Conservation (phyloP, 2,888 invertebrate genomes). For the Aleiodes leptofemur region DNA sequence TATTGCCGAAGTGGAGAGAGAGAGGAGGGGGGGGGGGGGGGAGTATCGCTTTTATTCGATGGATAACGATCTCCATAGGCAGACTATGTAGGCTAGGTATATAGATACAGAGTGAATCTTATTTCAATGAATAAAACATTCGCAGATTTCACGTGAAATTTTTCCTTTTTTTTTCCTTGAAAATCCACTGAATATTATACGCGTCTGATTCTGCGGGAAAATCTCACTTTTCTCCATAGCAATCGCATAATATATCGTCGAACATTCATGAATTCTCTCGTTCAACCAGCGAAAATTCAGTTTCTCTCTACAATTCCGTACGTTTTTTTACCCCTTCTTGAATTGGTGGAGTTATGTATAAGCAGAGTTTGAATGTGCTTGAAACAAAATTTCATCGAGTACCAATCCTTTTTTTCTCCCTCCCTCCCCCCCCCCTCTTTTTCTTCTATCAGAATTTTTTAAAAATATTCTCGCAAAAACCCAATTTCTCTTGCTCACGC, state of each 20-base stretch:
- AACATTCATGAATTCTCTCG: slow-evolving; percentile 34
- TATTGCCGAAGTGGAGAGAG: slow-evolving; percentile 48
- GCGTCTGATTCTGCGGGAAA: slow-evolving; percentile 13
- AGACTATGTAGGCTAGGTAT: slow-evolving; percentile 3
- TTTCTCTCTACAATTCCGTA: slow-evolving; percentile 26
- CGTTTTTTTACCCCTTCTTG: not conserved
- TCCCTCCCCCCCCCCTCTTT: not conserved
- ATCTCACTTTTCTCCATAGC: slow-evolving; percentile 22
- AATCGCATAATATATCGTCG: slow-evolving; percentile 40
- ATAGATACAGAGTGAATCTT: slow-evolving; percentile 8
- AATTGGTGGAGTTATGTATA: not conserved
- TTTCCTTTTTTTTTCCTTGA: not conserved
- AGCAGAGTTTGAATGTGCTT: not conserved
- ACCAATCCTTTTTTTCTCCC: not conserved
- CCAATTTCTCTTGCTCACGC: slow-evolving; percentile 15
- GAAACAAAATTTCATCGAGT: slow-evolving; percentile 30
- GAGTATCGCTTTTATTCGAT: slow-evolving; percentile 23
- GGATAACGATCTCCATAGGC: slow-evolving; percentile 60
- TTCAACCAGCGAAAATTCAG: slow-evolving; percentile 29
- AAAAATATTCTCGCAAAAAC: slow-evolving; percentile 16
- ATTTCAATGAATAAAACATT: slow-evolving; percentile 46
- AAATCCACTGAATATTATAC: slow-evolving; percentile 30
- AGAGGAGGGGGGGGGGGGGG: not conserved
- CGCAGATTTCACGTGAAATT: slow-evolving; percentile 35
- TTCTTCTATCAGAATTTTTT: slow-evolving; percentile 16